Base-by-base conservation (phyloP, 2,888 invertebrate genomes). In the Epinotia demarniana region DNA sequence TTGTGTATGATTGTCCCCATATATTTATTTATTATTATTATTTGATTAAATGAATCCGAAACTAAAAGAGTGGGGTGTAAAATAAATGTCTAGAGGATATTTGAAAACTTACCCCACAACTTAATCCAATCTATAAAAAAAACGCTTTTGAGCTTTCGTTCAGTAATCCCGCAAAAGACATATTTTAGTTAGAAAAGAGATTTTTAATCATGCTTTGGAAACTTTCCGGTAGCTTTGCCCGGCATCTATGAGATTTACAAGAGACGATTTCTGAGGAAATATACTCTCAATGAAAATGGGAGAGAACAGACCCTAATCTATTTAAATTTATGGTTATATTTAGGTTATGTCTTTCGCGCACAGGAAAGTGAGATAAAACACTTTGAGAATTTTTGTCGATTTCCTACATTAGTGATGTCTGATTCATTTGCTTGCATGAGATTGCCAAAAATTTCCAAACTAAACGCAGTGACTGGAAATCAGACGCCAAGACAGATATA, bases 191-290 rank as follows among this genome's bases (percentile, higher is more conserved):
- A 78, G 78, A 83, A 86, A 84, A 82, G 81, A 81, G 80, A 80
- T 82, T 86, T 87, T 88, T 87, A 87, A 87, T 86, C 82, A 81
- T 75, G 81, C 79, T 80, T 76, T 82, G 84, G 77, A 78, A 84
- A 85, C 81, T 83, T 86, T 84, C 80, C 82, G 83, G 84, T 81
- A 81, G 75, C 80, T 77, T 78, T 77, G 79, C 80, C 73, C 79
- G 78, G 57, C 64, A 63, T 71, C 5, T n/a, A 46, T 43, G 8
- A 16, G 0, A 4, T 3, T 60, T 86, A 86, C 85, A 85, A 6
- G 81, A 4, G 4, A 0, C 2, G 80, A 69, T 60, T 69, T 27
- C 23, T n/a, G 53, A n/a, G n/a, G n/a, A 53, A 49, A 49, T 49
- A 49, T 4, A 49, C 49, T 49, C 53, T n/a, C 3, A n/a, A 53